A percentile compares a stretch with the other conserved stretches of the same genome.
These are phyloP conservation scores for Sinopyrophorus schimmeli DNA, from an alignment of 2,888 invertebrate species.

Conservation along the genomic window DNA sequence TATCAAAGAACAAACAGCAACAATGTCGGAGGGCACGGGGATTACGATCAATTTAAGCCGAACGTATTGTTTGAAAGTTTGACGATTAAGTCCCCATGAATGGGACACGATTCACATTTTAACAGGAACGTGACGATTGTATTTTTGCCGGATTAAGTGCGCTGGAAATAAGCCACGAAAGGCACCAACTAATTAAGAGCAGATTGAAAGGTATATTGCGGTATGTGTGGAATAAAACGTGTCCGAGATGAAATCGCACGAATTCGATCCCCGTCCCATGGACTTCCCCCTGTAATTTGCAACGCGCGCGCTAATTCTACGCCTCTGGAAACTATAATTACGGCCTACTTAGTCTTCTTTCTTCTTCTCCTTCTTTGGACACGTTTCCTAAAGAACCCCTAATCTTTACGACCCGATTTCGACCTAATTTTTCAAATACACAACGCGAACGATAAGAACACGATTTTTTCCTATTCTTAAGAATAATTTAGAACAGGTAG, in stretches of 20 bases:
- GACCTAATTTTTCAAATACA: too few species aligned
- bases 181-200: conserved; percentile 47
- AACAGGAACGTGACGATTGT: conserved; percentile 23
- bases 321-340: conserved; percentile 50
- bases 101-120: conserved; percentile 26
- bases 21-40: conserved; percentile 19
- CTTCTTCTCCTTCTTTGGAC: conserved; percentile 27
- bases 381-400: conserved; percentile 23
- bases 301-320: conserved; percentile 45
- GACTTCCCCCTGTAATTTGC: conserved; percentile 45
- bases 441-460: too few species aligned
- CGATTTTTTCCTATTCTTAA: too few species aligned
- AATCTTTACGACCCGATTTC: conserved; percentile 12
- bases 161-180: conserved; percentile 10
- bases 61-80: conserved; percentile 26
- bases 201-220: conserved; percentile 48
- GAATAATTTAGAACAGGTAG: too few species aligned
- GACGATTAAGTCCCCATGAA: conserved; percentile 22
- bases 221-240: conserved; percentile 46
- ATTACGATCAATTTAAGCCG: conserved; percentile 20
- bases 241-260: conserved; percentile 48
- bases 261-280: conserved; percentile 41
- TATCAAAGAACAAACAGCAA: conserved; percentile 17
- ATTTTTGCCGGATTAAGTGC: too few species aligned
- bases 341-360: conserved; percentile 21